Base-by-base conservation (phyloP, 2,797 vertebrate genomes). In the Chelonia mydas region DNA sequence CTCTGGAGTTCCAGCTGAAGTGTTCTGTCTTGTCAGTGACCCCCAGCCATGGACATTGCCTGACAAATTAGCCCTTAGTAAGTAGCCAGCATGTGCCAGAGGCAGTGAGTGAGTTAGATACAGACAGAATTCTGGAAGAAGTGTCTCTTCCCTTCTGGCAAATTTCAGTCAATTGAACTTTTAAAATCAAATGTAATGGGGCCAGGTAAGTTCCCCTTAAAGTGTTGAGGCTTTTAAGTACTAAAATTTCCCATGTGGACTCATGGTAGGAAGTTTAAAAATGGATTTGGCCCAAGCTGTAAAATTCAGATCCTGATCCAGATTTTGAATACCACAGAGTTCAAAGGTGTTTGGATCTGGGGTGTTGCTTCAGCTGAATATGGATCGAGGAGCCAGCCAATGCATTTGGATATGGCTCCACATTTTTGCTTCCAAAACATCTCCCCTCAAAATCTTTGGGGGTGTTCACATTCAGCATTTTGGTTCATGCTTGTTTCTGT, bases 81-180 rank as follows among this genome's bases (percentile, higher is more conserved):
- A 81, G 83, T 8, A 49, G n/a, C 68, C 37, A 4, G 11, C 8
- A 10, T 51, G 15, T 10, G 9, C 11, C 47, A 84, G 47, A 78
- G 47, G 33, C 13, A 45, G 8, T 19, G 6, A 86, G 47, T 28
- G 27, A 27, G n/a, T 47, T 68, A 37, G 33, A 65, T 65, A n/a
- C 45, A 68, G n/a, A 6, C 6, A 28, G 27, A 37, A n/a, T 10
- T 12, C 41, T 27, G 7, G 25, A 79, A 79, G 47, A 51, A 13
- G 2, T 0, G 1, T 10, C 2, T 72, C 27, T 74, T 53, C 27
- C 49, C 21, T 2, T 47, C 27, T 19, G 12, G 27, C 17, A 41
- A 61, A 83, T 74, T 88, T 83, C 41, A n/a, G 49, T 23, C 15
- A 33, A n/a, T 1, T 4, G 3, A 13, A 55, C 37, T 51, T 65